phyloP scores from a whole-genome alignment of 1,140 invertebrate species.

The Cotesia typhae region DNA sequence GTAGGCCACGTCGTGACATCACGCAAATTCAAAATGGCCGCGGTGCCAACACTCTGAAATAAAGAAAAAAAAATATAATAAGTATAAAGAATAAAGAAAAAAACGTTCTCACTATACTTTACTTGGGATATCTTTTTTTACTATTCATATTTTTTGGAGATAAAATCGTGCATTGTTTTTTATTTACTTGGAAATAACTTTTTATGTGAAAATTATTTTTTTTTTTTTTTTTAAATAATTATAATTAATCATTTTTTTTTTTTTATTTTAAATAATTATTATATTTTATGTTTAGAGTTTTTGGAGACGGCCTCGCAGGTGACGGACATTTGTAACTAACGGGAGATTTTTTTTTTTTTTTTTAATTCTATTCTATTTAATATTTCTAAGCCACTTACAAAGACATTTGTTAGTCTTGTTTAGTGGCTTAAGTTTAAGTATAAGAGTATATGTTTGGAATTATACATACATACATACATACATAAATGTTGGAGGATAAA shows the following conservation, averaged over 20 bases:
- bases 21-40: slow-evolving; percentile 55
- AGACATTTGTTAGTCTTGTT: slow-evolving; percentile 10
- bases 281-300: not conserved
- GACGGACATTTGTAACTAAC: slow-evolving; percentile 20
- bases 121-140: no score
- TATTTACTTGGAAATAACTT: no score
- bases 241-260: no score
- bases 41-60: slow-evolving; percentile 7
- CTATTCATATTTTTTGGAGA: no score
- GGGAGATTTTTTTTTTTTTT: not conserved
- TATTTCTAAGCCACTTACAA: slow-evolving; percentile 12
- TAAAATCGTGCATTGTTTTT: no score
- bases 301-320: slow-evolving; percentile 11
- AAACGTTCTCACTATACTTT: no score
- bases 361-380: not conserved
- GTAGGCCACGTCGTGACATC: slow-evolving; percentile 60
- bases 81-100: no score
- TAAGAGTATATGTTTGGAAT: not conserved
- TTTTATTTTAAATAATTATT: not conserved
- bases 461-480: not conserved
- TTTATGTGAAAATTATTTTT: no score
- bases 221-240: no score
- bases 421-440: no score
- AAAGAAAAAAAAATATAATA: no score
- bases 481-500: not conserved